These are phyloP conservation scores for Danio rerio DNA, from an alignment of 2,113 vertebrate genomes.

Conservation along the genomic window GRCz12tu NC_133185.1:26572501-26573000, in stretches of 20 bases:
- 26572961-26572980: too few species aligned
- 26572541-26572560: constrained; percentile 37
- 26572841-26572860: too few species aligned
- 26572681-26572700: neutral
- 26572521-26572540: constrained; percentile 54
- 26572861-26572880: too few species aligned
- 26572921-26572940: too few species aligned
- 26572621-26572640: constrained; percentile 40
- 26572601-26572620: constrained; percentile 41
- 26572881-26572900: too few species aligned
- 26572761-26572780: neutral
- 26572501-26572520: constrained; percentile 49
- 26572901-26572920: too few species aligned
- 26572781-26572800: neutral
- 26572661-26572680: constrained; percentile 24
- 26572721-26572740: neutral
- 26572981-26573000: too few species aligned
- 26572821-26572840: neutral
- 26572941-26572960: too few species aligned
- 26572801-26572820: neutral
- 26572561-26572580: constrained; percentile 53
- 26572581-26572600: constrained; percentile 53
- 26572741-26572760: neutral
- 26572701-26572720: neutral
- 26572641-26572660: constrained; percentile 31